Evolutionary conservation across 1,140 invertebrate species (phyloP), one percentile per base, ranked within the genome.

Genomic region (Tetragnatha versicolor): DNA sequence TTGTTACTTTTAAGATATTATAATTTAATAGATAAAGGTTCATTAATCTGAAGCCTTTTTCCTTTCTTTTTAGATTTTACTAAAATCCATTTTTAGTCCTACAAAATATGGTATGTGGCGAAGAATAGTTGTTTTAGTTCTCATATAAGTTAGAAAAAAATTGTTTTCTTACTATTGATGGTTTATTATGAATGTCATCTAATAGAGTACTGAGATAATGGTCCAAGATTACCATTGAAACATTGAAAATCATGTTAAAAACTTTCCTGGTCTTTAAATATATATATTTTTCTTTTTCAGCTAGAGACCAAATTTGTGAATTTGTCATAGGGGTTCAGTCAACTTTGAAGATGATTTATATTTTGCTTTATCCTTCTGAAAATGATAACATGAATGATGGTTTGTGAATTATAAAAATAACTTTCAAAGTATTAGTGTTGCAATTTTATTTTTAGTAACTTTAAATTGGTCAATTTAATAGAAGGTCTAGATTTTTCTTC

Each of bases 291-390:
- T 66, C 20, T 65, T 29, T 65, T 77, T 39, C 39, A 77, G 73
- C 73, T 3, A 77, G 55, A 65, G 47, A 22, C 22, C 73, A 77
- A 29, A 33, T 77, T 6, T 77, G 73, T 42, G 60, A 77, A 55
- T 77, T 77, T 77, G 73, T 77, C 5, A 53, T 10, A 39, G 73
- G 53, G 37, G 61, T 77, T 12, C 73, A 77, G 25, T 25, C 39
- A 29, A 77, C 73, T 14, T 42, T 77, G n/a, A 65, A 66, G 42
- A 77, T 66, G 22, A 53, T 77, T 29, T 63, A 77, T 45, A 27
- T 66, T 31, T 53, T 65, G 10, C 22, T 77, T 14, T 65, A 66
- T 42, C 35, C 42, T 29, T 9, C n/a, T 5, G 47, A 77, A 2
- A 6, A 66, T 29, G 17, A 3, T 35, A 39, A 47, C 20, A 14